A percentile compares a stretch with the other conserved stretches of the same genome.
These are phyloP conservation scores for Nephrotoma guestfalica DNA, from an alignment of 2,888 invertebrate species.

Conservation along the genomic window DNA sequence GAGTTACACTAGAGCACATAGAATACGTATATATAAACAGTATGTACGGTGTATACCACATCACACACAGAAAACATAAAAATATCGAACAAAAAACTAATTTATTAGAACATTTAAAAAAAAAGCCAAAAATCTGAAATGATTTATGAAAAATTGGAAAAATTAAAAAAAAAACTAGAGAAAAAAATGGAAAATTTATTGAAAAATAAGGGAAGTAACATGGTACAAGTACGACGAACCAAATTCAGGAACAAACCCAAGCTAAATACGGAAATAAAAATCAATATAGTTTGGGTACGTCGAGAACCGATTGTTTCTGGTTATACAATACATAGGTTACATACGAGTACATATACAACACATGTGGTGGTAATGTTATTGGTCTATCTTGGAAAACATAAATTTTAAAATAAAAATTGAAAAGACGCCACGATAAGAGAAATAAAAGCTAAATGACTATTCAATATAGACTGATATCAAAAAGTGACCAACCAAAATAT, in stretches of 20 bases:
- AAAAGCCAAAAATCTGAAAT: not conserved
- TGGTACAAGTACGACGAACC: not conserved
- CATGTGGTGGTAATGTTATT: not conserved
- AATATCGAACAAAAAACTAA: not conserved
- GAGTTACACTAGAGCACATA: not conserved
- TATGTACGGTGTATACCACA: not conserved
- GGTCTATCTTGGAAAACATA: not conserved
- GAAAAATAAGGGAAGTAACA: not conserved
- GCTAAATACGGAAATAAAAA: not conserved
- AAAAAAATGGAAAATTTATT: not conserved
- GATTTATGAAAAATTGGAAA: not conserved
- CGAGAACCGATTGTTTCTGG: not conserved
- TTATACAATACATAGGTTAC: not conserved
- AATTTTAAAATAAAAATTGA: not conserved
- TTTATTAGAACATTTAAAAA: not conserved
- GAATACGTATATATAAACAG: not conserved
- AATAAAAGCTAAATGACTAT: not conserved
- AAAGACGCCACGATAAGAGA: not conserved
- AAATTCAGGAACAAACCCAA: not conserved
- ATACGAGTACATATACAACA: not conserved
- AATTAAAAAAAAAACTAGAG: not conserved
- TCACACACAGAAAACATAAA: not conserved
- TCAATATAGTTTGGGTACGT: not conserved
- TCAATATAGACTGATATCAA: not conserved
- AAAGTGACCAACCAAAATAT: not conserved